Evolutionary conservation across 1,140 invertebrate species (phyloP), one percentile per base, ranked within the genome.

Genomic region (Bactericera cockerelli): DNA sequence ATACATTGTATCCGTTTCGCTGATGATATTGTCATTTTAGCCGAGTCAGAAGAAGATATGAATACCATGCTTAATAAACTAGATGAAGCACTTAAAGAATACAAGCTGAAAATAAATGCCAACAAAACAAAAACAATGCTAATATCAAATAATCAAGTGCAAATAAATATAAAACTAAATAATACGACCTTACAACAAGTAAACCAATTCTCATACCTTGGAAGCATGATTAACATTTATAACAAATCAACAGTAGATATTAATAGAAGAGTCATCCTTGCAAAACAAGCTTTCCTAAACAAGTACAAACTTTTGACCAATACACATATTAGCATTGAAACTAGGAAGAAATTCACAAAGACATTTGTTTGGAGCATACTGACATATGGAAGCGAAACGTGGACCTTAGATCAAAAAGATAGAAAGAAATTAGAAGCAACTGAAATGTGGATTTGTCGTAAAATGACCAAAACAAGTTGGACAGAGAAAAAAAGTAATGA

Each of bases 21-120:
- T 49, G 58, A 59, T 54, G 58, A 59, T 36, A 59, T 59, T 31
- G 58, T 59, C 25, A 54, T 36, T 22, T 49, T 59, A 22, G 49
- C 58, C 33, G 33, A 49, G 55, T 53, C 58, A 31, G 53, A 59
- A 33, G 21, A 59, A 53, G 58, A 59, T 31, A 33, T 59, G 54
- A 49, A 59, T 31, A 24, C 42, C 22, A 54, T 54, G 36, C 24
- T 59, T 36, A 59, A 59, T 59, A 54, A 14, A 49, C 49, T 59
- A 26, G 55, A 54, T 53, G 25, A 22, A 54, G 54, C 49, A 11
- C 55, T 59, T 6, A 59, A 55, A 59, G 25, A 59, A 54, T 59
- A 31, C 55, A 59, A 53, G 33, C 49, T 59, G 11, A 59, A 59
- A 59, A 59, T 55, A 49, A 59, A 59, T 6, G 24, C 28, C 28